Evolutionary conservation across 30 jellyfish, hydroid and myxozoan species (phyloP), one percentile per base, ranked within the genome.

Genomic region (Euphysa ruthae): DNA sequence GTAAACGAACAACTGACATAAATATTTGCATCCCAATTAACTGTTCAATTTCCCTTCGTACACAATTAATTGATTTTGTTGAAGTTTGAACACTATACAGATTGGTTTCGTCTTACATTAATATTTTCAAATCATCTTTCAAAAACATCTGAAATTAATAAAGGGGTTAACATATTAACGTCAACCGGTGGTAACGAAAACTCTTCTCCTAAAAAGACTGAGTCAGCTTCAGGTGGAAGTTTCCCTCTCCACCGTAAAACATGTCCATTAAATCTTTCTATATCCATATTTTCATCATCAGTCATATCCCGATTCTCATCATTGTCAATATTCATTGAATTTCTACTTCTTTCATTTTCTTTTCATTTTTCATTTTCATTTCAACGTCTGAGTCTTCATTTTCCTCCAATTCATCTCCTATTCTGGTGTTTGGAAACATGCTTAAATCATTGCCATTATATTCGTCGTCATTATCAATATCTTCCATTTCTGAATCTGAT

Each of bases 21-120:
- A 65, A 44, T 44, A 65, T 35, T 43, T 65, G 75, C 19, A 65
- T 18, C 3, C 78, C 78, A 18, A 35, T 23, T 15, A 65, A 21
- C 4, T 31, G 42, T 25, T 65, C 78, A 18, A 65, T 65, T 49
- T 38, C 78, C 31, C 23, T 22, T 32, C 19, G 2, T 75, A 16
- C 21, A 16, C 46, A 21, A 49, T 38, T 38, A 20, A 65, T 31
- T 4, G 54, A 35, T 23, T 38, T 65, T 21, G 70, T 32, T 35
- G 74, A 42, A 20, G 15, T 52, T 19, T 52, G 23, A 12, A 58
- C 71, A 14, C 65, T 18, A 21, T 58, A 58, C 29, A 58, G 29
- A 21, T 58, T 58, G 61, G 71, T 58, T 21, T 58, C 64, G 23
- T 22, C 61, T 10, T 12, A 61, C 6, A 58, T n/a, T n/a, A n/a